These are phyloP conservation scores for Melinaea marsaeus DNA, from an alignment of 2,888 invertebrate genomes.

Conservation along the genomic window DNA sequence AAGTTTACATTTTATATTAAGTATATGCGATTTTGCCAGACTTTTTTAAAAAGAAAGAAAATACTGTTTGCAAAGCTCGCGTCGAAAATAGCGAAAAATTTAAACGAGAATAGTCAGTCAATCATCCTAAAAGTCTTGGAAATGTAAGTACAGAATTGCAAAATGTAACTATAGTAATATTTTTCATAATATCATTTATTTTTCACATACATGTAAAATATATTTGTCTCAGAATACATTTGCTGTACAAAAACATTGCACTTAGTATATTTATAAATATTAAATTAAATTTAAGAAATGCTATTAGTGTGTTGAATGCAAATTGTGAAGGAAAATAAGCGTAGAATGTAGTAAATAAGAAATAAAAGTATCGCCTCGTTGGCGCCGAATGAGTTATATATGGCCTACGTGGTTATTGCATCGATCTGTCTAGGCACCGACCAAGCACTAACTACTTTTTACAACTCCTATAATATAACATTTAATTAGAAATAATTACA, in stretches of 20 bases:
- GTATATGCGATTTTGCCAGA: too few species aligned
- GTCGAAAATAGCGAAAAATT: constrained; percentile 10
- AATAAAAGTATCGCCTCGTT: constrained; percentile 18
- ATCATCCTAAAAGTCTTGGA: too few species aligned
- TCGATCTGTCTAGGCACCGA: constrained; percentile 29
- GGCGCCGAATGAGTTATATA: constrained; percentile 23
- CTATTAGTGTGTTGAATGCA: not conserved
- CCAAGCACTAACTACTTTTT: constrained; percentile 27
- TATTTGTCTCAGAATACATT: too few species aligned
- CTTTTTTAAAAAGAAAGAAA: not conserved
- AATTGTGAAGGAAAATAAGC: not conserved
- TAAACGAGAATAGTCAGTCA: not conserved
- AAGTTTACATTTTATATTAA: too few species aligned
- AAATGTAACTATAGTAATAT: too few species aligned
- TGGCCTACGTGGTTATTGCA: constrained; percentile 25
- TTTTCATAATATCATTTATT: too few species aligned
- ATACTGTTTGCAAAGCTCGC: constrained; percentile 6
- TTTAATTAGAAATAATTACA: constrained; percentile 6
- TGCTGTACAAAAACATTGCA: too few species aligned
- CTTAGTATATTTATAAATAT: too few species aligned
- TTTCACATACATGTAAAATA: too few species aligned
- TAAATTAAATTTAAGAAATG: too few species aligned
- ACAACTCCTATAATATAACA: constrained; percentile 22
- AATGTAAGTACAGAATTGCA: too few species aligned
- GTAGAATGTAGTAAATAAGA: constrained; percentile 11